Evolutionary conservation across 2,113 vertebrate species (phyloP).

Genomic region (Ammodramus savannarum): DNA sequence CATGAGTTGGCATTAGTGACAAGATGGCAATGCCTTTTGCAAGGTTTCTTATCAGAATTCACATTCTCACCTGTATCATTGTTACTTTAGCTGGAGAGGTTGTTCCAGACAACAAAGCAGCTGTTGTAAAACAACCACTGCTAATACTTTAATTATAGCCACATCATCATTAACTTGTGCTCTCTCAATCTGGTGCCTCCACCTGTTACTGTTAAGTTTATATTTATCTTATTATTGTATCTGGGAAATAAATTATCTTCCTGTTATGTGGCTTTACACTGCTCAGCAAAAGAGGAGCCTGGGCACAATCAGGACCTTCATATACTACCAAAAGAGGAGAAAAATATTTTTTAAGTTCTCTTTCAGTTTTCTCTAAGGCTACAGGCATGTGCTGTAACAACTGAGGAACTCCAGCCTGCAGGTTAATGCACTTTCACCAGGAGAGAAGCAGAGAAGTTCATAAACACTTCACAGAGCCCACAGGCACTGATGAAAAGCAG

Average conservation of each 20-base stretch:
- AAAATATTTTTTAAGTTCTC: neutral
- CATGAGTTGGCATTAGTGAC: neutral
- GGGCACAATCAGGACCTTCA: neutral
- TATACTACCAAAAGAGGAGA: neutral
- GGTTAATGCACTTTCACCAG: neutral
- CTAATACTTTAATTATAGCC: conserved; percentile 18
- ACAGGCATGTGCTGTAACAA: neutral
- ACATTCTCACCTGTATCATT: neutral
- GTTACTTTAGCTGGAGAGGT: neutral
- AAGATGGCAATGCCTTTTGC: neutral
- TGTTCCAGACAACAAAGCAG: conserved; percentile 13
- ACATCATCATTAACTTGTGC: conserved; percentile 31
- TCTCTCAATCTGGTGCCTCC: conserved; percentile 37
- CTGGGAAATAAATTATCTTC: neutral
- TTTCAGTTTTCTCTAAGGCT: neutral
- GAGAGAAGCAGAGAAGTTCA: neutral
- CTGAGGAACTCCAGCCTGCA: neutral
- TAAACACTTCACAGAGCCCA: conserved; percentile 11
- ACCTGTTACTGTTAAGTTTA: conserved; percentile 17
- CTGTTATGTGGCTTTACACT: neutral
- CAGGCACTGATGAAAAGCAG: neutral
- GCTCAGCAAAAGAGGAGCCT: neutral
- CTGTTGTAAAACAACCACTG: conserved; percentile 8
- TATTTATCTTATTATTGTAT: neutral
- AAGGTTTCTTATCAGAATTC: neutral